Evolutionary conservation across 2,888 invertebrate genomes (phyloP), one percentile per base, ranked within the genome.

Genomic region (Monopis laevigella): DNA sequence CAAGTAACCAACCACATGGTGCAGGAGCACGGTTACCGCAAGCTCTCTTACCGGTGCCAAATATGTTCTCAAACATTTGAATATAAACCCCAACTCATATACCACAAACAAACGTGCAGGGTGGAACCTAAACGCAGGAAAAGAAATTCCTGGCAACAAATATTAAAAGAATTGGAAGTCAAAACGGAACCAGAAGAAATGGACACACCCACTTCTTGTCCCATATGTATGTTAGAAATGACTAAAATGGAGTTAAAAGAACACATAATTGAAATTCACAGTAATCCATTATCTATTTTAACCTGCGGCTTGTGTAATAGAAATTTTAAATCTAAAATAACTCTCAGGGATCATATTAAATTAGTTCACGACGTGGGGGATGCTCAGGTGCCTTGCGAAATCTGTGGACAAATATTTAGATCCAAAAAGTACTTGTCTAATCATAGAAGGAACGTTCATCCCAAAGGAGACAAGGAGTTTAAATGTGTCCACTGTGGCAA

Each of bases 401-500:
- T 55, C 0, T 64, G 63, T 6, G 61, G 58, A 0, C 60, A 62
- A 43, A 55, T 56, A 48, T 64, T 64, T 27, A 50, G 54, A 2
- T 57, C 57, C 2, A 24, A 52, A 19, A 62, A 62, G 45, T 62
- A 62, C 40, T 28, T 63, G 8, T 44, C 54, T 0, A 62, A 62
- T 36, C 63, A 63, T 39, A 55, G 55, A 42, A 55, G 64, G 40
- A 64, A 63, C 41, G 62, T 62, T 0, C 62, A 62, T 46, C 62
- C 62, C 0, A 44, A 45, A 12, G 59, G 57, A 2, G 51, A 58
- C 44, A 58, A 62, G 43, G 48, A 55, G 2, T 56, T 57, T 48
- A 50, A 51, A 4, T 62, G 62, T 32, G 30, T 40, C 0, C 45
- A 51, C 0, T 62, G 62, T 40, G 52, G 52, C 3, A 62, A 62